Conservation (phyloP, 1,140 invertebrate genomes). For the Drosophila subobscura region DNA sequence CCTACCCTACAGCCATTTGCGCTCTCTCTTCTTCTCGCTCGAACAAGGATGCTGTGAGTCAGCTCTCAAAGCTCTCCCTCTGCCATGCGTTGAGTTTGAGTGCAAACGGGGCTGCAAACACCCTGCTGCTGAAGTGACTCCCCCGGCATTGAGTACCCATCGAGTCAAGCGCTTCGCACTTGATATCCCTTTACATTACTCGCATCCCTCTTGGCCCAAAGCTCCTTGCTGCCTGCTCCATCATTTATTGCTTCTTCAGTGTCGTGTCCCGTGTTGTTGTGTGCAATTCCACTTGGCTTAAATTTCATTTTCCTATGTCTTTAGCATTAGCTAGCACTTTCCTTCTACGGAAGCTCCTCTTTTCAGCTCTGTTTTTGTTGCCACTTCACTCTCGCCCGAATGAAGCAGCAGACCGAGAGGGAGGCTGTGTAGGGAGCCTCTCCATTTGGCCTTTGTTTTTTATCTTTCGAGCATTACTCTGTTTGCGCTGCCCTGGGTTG, state of each 20-base stretch:
- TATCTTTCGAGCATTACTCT: slow-evolving; percentile 47
- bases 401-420: slow-evolving; percentile 5
- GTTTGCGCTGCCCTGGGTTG: slow-evolving; percentile 36
- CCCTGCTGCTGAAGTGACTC: slow-evolving; percentile 31
- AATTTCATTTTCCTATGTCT: slow-evolving; percentile 60
- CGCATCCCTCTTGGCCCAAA: slow-evolving; percentile 2
- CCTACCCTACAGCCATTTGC: slow-evolving; percentile 16
- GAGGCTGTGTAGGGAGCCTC: slow-evolving; percentile 2
- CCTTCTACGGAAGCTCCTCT: slow-evolving; percentile 12
- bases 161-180: slow-evolving; percentile 68
- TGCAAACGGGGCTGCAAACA: neutral
- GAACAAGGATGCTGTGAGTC: slow-evolving; percentile 47
- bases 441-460: slow-evolving; percentile 56
- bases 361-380: slow-evolving; percentile 51
- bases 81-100: neutral
- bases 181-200: slow-evolving; percentile 51
- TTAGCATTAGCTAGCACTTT: slow-evolving; percentile 69
- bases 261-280: slow-evolving; percentile 12
- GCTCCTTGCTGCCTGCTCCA: neutral
- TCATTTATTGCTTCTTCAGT: slow-evolving; percentile 2
- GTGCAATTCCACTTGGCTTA: slow-evolving; percentile 48
- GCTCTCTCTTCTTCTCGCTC: slow-evolving; percentile 8
- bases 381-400: slow-evolving; percentile 61
- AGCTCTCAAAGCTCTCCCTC: slow-evolving; percentile 12
- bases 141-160: slow-evolving; percentile 57